These are phyloP conservation scores for Lottia gigantea DNA, from an alignment of 2,888 invertebrate species.

Conservation along the genomic window DNA sequence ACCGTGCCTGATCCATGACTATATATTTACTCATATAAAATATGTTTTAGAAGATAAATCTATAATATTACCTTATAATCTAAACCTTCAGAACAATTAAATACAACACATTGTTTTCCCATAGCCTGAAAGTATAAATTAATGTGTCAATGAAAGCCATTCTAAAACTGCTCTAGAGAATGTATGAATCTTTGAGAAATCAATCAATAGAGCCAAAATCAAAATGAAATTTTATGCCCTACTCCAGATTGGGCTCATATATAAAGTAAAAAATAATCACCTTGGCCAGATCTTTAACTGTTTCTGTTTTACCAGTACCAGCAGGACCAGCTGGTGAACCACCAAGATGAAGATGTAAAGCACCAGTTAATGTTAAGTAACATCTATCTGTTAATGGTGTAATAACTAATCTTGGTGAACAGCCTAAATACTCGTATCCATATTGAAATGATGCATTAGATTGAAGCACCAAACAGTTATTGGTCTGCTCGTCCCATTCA, in stretches of 20 bases:
- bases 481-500: conserved; percentile 67
- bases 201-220: not conserved
- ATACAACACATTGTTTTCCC: conserved; percentile 68
- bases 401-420: conserved; percentile 66
- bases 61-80: conserved; percentile 58
- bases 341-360: conserved; percentile 66
- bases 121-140: conserved; percentile 53
- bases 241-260: no score
- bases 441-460: conserved; percentile 65
- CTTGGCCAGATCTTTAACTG: conserved; percentile 68
- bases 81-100: conserved; percentile 68
- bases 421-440: conserved; percentile 68
- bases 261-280: conserved; percentile 33
- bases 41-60: no score
- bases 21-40: no score
- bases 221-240: no score
- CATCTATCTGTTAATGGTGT: conserved; percentile 67
- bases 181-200: not conserved
- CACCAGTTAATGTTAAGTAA: conserved; percentile 66
- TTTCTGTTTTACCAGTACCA: conserved; percentile 68
- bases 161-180: not conserved
- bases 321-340: conserved; percentile 68
- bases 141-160: not conserved
- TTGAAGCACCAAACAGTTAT: conserved; percentile 66
- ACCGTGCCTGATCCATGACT: no score